Evolutionary conservation across 2,797 vertebrate species (phyloP).

Genomic region (Pangasius larnaudii): DNA sequence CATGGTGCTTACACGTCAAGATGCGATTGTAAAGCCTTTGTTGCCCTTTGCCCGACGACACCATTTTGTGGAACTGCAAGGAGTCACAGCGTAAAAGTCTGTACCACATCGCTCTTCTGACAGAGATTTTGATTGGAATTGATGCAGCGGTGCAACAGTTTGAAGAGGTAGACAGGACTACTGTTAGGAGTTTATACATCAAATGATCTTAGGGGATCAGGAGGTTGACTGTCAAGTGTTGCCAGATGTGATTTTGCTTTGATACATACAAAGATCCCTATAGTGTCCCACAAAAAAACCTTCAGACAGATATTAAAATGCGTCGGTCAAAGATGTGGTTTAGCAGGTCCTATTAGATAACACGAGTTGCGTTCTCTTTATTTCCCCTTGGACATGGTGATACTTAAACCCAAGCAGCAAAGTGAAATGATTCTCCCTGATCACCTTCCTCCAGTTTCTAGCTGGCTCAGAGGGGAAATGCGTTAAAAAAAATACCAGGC

Average conservation of each 20-base stretch:
- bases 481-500: constrained; percentile 37
- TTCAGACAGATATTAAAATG: constrained; percentile 17
- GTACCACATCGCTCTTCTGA: constrained; percentile 6
- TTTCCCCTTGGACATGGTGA: constrained; percentile 65
- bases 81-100: constrained; percentile 1
- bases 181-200: constrained; percentile 34
- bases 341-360: constrained; percentile 57
- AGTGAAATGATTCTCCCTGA: constrained; percentile 30
- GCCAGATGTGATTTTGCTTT: constrained; percentile 28
- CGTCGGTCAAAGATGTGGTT: constrained; percentile 24
- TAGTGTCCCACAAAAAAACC: constrained; percentile 1
- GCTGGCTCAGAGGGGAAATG: constrained; percentile 25
- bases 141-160: constrained; percentile 14
- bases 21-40: constrained; percentile 36
- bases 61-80: constrained; percentile 45
- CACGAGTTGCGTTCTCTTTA: constrained; percentile 56
- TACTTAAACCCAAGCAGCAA: constrained; percentile 63
- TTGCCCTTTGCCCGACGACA: constrained; percentile 27
- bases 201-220: constrained; percentile 6
- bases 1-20: constrained; percentile 21
- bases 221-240: constrained; percentile 16
- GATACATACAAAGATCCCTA: constrained; percentile 15
- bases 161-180: constrained; percentile 23
- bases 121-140: constrained; percentile 15
- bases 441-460: constrained; percentile 33